Evolutionary conservation across 2,888 invertebrate species (phyloP).

Genomic region (Hermaeophaga mercurialis): DNA sequence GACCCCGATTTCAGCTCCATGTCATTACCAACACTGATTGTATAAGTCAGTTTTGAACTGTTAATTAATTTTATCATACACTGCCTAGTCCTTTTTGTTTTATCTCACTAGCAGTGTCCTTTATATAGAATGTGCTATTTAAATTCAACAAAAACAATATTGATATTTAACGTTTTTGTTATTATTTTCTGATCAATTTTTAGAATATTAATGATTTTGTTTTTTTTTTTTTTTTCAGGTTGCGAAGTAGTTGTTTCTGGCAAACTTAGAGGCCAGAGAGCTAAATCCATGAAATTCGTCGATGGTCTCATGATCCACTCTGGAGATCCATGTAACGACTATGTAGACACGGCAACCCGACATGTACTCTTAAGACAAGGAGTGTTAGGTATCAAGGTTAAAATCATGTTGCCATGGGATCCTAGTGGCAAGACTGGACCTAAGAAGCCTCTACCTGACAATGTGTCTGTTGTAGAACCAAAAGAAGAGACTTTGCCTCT

Average conservation of each 20-base stretch:
- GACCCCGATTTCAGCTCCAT: too few relatives aligned
- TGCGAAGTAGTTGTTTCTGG: slow-evolving; percentile 99
- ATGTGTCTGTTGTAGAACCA: slow-evolving; percentile 95
- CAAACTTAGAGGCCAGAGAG: slow-evolving; percentile 97
- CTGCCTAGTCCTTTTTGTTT: too few relatives aligned
- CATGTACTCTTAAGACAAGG: slow-evolving; percentile 94
- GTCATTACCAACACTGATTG: too few relatives aligned
- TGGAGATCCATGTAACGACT: slow-evolving; percentile 98
- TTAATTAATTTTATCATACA: too few relatives aligned
- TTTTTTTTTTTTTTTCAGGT: slow-evolving; percentile 62
- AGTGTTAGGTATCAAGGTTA: slow-evolving; percentile 62
- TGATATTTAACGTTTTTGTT: too few relatives aligned
- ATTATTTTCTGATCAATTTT: too few relatives aligned
- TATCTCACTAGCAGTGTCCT: too few relatives aligned
- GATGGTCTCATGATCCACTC: slow-evolving; percentile 99
- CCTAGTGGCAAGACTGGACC: slow-evolving; percentile 97
- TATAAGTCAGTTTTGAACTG: too few relatives aligned
- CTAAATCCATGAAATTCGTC: slow-evolving; percentile 99
- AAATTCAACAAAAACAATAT: too few relatives aligned
- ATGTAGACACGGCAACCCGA: slow-evolving; percentile 96
- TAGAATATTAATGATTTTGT: too few relatives aligned
- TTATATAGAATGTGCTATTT: too few relatives aligned
- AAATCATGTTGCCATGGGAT: slow-evolving; percentile 99
- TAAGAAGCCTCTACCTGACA: slow-evolving; percentile 96
- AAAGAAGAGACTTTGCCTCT: slow-evolving; percentile 86